phyloP scores from a whole-genome alignment of 2,888 invertebrate genomes.

The Fabriciana adippe region DNA sequence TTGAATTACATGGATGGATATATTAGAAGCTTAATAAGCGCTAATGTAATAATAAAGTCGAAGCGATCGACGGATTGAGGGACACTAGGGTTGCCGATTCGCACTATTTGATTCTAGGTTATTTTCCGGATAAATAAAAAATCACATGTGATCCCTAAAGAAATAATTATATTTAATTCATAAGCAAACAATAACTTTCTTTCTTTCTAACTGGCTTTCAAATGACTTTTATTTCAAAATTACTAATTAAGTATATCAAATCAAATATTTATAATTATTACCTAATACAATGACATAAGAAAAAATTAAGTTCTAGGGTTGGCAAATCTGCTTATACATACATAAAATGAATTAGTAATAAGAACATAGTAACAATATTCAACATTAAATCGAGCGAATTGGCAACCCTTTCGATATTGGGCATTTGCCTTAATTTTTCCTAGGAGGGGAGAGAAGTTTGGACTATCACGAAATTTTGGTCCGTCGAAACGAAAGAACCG shows the following conservation, averaged over 20 bases:
- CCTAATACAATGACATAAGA: neutral
- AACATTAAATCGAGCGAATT: conserved; percentile 5
- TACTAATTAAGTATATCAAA: no score
- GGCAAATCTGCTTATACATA: no score
- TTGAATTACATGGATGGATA: conserved; percentile 82
- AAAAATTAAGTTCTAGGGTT: neutral
- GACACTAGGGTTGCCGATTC: conserved; percentile 29
- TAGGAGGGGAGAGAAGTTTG: conserved; percentile 51
- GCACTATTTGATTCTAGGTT: neutral
- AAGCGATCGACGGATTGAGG: conserved; percentile 60
- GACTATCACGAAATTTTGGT: conserved; percentile 68
- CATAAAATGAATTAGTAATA: no score
- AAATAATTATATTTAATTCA: neutral
- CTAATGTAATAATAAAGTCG: conserved; percentile 52
- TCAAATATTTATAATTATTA: no score
- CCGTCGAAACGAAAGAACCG: conserved; percentile 64
- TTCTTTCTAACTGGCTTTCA: no score
- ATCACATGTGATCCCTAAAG: neutral
- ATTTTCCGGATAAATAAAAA: neutral
- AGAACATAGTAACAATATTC: neutral
- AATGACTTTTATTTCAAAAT: no score
- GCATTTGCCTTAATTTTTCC: conserved; percentile 16
- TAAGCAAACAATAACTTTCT: no score
- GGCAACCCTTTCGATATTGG: conserved; percentile 1
- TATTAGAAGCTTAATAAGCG: conserved; percentile 77